Base-by-base conservation (phyloP, 2,113 vertebrate genomes). In the Electrona antarctica region DNA sequence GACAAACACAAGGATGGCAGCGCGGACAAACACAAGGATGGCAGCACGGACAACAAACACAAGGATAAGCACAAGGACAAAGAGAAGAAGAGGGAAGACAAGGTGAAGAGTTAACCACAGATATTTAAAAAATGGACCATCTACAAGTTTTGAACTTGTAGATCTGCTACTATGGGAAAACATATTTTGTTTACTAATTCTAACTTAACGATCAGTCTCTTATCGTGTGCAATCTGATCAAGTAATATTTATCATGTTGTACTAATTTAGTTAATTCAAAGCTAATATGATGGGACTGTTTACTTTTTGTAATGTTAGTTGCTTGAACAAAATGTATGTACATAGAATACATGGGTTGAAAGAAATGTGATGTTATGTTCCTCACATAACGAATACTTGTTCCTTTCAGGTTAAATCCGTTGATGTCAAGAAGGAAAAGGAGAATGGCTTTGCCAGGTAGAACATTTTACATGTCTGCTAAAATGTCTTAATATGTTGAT, bases 371-470 rank as follows among this genome's bases (percentile, higher is more conserved):
- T n/a, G n/a, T n/a, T n/a, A 4, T 59, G 9, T 11, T 59, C 28
- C 15, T 10, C 10, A 8, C 13, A 11, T 33, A 45, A 33, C 50
- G 8, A 2, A 52, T 65, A 48, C 55, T 64, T 8, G 9, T 47
- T 15, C n/a, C 47, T 57, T 83, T 73, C 67, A 89, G 85, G 70
- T 88, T 11, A 90, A 85, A 76, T 58, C 78, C 77, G 80, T 93
- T 61, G 95, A 97, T 81, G 79, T 96, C 73, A 99, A 97, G 91
- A 97, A 96, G 52, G 96, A 97, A 85, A 97, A 96, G 61, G 96
- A 98, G 87, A 99, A 99, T 86, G 97, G 97, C 45, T 99, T 99
- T 85, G 94, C 94, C 76, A 97, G 97, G 97, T 99, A 93, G 89
- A 91, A 69, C 2, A 28, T 7, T 11, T 78, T n/a, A 60, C 2